Base-by-base conservation (phyloP, 2,113 vertebrate genomes). In the Rutilus rutilus region DNA sequence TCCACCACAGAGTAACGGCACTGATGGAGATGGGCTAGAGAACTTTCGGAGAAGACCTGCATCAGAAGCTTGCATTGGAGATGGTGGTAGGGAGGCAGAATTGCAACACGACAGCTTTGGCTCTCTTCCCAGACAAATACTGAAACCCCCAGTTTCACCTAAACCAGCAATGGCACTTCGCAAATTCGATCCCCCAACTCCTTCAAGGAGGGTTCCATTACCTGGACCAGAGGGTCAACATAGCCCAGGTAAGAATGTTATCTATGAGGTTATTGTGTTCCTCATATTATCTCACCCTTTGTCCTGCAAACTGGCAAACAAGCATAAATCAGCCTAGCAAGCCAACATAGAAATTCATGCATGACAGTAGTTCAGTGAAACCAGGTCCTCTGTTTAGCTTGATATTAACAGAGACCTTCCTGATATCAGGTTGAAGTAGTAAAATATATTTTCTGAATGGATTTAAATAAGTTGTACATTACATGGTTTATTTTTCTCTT, bases 91-190 rank as follows among this genome's bases (percentile, higher is more conserved):
- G 9, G 88, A 86, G 5, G 69, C 30, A 33, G 57, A 79, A 30
- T 71, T 59, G 11, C 82, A 82, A 19, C 52, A 82, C 5, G 92
- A 94, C 0, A 91, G 92, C 23, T 91, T 92, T 1, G 4, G 88
- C 19, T 88, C 88, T 0, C 90, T 91, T 87, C 92, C 95, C 62
- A 94, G 96, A 89, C 97, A 95, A 90, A 93, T 92, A 1, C 90
- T 94, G 86, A 99, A 96, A 90, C 97, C 98, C 0, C 96, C 97
- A 0, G 96, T 98, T 45, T 98, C 98, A 17, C 96, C 97, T 65
- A 99, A 99, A 90, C 98, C 96, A 71, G 87, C 96, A 11, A 92
- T 94, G 6, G 91, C 93, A 81, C 90, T 92, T 0, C 93, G 86
- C 88, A 97, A 95, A 91, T 76, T 91, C 2, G 96, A 97, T 6